A percentile compares a stretch with the other conserved stretches of the same genome.
phyloP scores from a whole-genome alignment of 2,797 vertebrate species.

The Lepilemur ruficaudatus region DNA sequence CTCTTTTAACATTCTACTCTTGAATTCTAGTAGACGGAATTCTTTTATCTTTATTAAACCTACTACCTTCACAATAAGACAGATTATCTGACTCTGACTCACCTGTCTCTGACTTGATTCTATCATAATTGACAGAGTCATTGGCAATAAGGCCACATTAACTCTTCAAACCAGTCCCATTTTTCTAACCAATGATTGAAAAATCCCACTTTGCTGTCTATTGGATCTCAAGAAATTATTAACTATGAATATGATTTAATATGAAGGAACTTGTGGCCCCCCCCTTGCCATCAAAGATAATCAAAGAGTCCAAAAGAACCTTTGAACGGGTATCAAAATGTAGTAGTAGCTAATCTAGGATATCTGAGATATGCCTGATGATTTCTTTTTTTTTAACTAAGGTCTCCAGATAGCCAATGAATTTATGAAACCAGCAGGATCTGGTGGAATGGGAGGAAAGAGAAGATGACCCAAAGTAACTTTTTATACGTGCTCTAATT shows the following conservation, averaged over 20 bases:
- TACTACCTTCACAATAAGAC: conserved; percentile 3
- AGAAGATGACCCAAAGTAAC: conserved; percentile 1
- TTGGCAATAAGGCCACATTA: not conserved
- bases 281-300: not conserved
- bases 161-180: not conserved
- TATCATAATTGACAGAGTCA: conserved; percentile 23
- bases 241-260: not conserved
- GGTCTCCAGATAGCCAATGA: not conserved
- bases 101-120: not conserved
- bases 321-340: conserved; percentile 7
- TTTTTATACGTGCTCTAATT: not conserved
- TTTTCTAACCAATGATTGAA: conserved; percentile 39
- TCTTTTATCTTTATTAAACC: conserved; percentile 37
- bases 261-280: not conserved
- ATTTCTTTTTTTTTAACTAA: conserved; percentile 20
- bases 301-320: not conserved
- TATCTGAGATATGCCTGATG: not conserved
- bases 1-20: conserved; percentile 9
- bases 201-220: not conserved
- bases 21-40: conserved; percentile 25
- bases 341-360: conserved; percentile 19
- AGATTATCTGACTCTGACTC: conserved; percentile 33
- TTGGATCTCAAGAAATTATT: conserved; percentile 32
- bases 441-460: conserved; percentile 1
- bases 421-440: conserved; percentile 29